Percentiles rank a stretch among this genome's conserved stretches.
Evolutionary conservation across 2,888 invertebrate species (phyloP).

Genomic region (Drosophila putrida): DNA sequence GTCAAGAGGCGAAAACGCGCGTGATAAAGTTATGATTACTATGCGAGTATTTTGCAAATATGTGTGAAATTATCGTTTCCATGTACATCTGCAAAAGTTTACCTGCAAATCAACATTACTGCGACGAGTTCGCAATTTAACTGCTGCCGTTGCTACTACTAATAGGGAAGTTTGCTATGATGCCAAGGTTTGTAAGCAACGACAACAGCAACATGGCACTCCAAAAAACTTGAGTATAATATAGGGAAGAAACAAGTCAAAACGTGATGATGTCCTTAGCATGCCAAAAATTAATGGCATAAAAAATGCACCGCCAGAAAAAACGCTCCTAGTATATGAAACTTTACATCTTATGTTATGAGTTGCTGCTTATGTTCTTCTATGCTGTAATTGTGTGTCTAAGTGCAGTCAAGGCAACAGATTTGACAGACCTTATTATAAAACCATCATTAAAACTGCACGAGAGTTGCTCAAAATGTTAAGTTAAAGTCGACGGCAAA

Average conservation of each 20-base stretch:
- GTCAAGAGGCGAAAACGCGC: slow-evolving; percentile 62
- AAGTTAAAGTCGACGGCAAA: slow-evolving; percentile 28
- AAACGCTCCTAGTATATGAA: slow-evolving; percentile 1
- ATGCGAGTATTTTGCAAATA: slow-evolving; percentile 62
- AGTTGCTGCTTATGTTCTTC: slow-evolving; percentile 13
- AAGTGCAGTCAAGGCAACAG: slow-evolving; percentile 64
- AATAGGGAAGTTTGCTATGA: slow-evolving; percentile 37
- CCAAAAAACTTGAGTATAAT: slow-evolving; percentile 21
- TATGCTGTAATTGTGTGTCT: slow-evolving; percentile 42
- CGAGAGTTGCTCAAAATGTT: slow-evolving; percentile 43
- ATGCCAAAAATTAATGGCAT: slow-evolving; percentile 45
- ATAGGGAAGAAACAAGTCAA: slow-evolving; percentile 13
- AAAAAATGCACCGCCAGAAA: slow-evolving; percentile 44
- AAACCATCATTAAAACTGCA: slow-evolving; percentile 76
- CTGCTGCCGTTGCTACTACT: slow-evolving; percentile 21
- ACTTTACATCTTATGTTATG: slow-evolving; percentile 38
- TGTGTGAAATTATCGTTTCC: slow-evolving; percentile 75
- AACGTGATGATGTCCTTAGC: slow-evolving; percentile 44
- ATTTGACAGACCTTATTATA: slow-evolving; percentile 74
- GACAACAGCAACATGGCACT: slow-evolving; percentile 10
- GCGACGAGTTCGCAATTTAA: slow-evolving; percentile 24
- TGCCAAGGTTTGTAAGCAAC: slow-evolving; percentile 24
- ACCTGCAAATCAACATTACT: slow-evolving; percentile 58
- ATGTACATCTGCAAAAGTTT: slow-evolving; percentile 59
- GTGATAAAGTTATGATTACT: slow-evolving; percentile 78